Evolutionary conservation across 2,797 vertebrate species (phyloP).

Genomic region (Scarus forsteni): DNA sequence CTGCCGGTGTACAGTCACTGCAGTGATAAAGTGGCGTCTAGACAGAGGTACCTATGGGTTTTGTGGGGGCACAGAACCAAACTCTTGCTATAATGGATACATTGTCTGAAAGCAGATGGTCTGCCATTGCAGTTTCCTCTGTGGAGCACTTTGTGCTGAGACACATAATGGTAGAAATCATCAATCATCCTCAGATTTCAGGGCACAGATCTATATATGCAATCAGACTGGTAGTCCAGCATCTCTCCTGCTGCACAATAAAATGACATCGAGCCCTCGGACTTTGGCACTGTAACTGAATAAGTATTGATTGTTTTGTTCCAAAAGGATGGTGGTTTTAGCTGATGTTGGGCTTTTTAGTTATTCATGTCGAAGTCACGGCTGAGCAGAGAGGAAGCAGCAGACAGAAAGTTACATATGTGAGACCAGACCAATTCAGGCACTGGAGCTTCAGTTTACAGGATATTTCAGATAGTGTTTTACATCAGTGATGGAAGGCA

Average conservation of each 20-base stretch:
- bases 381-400: conserved; percentile 2
- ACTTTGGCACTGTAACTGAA: conserved; percentile 39
- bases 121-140: conserved; percentile 25
- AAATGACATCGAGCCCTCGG: conserved; percentile 51
- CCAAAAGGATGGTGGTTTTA: conserved; percentile 32
- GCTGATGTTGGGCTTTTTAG: conserved; percentile 39
- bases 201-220: conserved; percentile 49
- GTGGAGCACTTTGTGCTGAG: conserved; percentile 46
- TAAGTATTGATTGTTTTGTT: conserved; percentile 56
- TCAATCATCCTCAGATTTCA: conserved; percentile 58
- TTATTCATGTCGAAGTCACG: conserved; percentile 30
- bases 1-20: conserved; percentile 24
- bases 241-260: conserved; percentile 37
- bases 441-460: no score
- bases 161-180: conserved; percentile 38
- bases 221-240: conserved; percentile 30
- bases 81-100: conserved; percentile 42
- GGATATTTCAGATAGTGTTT: not conserved
- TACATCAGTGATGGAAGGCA: no score
- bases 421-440: no score
- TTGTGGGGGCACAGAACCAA: conserved; percentile 36
- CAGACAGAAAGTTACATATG: not conserved
- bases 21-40: conserved; percentile 58
- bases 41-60: conserved; percentile 47
- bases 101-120: conserved; percentile 10